Percentiles rank a stretch among this genome's conserved stretches.
Evolutionary conservation across 1,140 invertebrate genomes (phyloP).

Genomic region (Oedothorax gibbosus): DNA sequence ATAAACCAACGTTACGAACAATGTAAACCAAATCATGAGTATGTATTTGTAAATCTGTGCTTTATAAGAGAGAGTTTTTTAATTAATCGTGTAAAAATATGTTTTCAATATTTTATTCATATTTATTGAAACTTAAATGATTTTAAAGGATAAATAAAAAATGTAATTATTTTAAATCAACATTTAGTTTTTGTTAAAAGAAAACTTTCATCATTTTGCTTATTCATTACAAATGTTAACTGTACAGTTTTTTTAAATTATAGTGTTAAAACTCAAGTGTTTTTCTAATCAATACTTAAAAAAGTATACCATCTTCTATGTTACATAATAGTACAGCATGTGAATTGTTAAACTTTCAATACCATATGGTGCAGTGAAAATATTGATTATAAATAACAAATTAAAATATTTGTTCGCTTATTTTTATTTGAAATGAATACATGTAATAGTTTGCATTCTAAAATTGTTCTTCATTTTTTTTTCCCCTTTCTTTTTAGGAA

Average conservation of each 20-base stretch:
- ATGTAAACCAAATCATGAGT: no score
- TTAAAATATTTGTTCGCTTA: background rate
- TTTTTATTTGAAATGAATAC: background rate
- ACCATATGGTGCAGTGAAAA: background rate
- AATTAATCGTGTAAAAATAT: no score
- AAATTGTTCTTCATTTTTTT: background rate
- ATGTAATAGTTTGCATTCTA: background rate
- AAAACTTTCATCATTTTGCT: background rate
- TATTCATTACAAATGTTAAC: background rate
- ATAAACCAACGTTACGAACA: no score
- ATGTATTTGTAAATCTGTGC: no score
- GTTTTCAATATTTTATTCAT: no score
- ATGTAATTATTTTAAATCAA: no score
- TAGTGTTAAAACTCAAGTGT: background rate
- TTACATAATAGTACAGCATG: background rate
- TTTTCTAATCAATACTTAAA: background rate
- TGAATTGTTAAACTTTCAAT: background rate
- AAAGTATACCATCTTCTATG: background rate
- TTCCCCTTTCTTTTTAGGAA: constrained; percentile 71
- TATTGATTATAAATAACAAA: background rate
- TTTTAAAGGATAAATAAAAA: no score
- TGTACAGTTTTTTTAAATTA: background rate
- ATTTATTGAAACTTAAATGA: no score
- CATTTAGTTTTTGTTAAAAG: background rate
- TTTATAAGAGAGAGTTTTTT: no score